These are phyloP conservation scores for Myotis vivesi DNA, from an alignment of 2,797 vertebrate species.

Conservation along the genomic window DNA sequence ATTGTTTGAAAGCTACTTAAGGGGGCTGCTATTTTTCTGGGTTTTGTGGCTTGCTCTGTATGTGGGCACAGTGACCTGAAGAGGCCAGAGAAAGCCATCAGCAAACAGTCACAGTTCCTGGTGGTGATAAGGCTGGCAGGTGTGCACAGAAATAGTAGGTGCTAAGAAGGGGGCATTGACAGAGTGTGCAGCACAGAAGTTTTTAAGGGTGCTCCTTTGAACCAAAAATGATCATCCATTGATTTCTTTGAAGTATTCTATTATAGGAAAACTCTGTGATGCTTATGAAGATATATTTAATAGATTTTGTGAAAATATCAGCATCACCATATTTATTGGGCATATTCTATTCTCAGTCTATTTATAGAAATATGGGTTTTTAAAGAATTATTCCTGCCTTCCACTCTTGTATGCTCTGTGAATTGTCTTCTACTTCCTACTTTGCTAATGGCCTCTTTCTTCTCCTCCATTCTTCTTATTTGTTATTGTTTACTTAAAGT, in stretches of 20 bases:
- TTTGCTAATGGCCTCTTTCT: neutral
- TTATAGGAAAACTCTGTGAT: neutral
- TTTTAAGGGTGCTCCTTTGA: neutral
- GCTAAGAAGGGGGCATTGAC: neutral
- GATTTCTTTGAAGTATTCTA: neutral
- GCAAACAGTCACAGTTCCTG: neutral
- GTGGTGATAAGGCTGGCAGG: neutral
- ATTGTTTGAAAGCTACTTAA: neutral
- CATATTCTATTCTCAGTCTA: neutral
- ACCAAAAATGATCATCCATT: neutral
- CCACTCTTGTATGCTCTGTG: neutral
- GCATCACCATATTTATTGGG: neutral
- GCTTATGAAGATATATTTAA: neutral
- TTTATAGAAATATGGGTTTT: neutral
- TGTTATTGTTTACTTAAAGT: neutral
- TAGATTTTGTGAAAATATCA: neutral
- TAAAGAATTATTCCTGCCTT: neutral
- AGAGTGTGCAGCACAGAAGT: neutral
- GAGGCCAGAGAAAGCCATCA: neutral
- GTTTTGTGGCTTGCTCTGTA: neutral
- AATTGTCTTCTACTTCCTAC: neutral
- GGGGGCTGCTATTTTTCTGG: neutral
- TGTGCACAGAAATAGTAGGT: neutral
- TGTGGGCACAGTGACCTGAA: neutral
- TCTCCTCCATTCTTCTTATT: neutral